Evolutionary conservation across 30 jellyfish, hydroid and myxozoan species (phyloP), one percentile per base, ranked within the genome.

Genomic region (Pseudorhiza aurosa): DNA sequence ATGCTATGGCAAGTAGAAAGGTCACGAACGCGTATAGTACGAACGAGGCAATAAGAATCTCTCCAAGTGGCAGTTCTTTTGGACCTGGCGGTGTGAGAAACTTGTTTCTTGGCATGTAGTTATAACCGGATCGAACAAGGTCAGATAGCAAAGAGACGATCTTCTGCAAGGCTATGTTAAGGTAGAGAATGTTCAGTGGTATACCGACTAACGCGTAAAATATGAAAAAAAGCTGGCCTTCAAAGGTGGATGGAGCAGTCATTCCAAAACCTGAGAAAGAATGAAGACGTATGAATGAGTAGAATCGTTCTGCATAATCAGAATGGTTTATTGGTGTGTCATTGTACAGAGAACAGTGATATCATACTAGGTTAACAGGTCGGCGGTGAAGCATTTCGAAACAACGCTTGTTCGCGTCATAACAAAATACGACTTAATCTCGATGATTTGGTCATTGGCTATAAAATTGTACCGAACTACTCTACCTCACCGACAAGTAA

Each of bases 171-270:
- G 88, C 77, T n/a, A 88, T 85, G 83, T 91, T 91, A 36, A 91
- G 72, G 26, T 60, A 85, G 15, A 91, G 85, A 29, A 91, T 83
- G 72, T 91, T 79, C 80, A 91, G 53, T 29, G 98, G 98, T 14
- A 91, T 91, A 28, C 98, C 95, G 40, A 87, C 68, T 35, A 91
- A 11, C 18, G 98, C 98, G 85, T 79, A 91, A 68, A 91, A 58
- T 26, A 91, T 76, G 78, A 91, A 85, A 56, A 87, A 83, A 1
- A 84, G 80, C 58, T 85, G 96, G 32, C 98, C 98, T 32, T 63
- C 82, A 43, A 67, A 43, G 18, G 98, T 91, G 24, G 96, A 39
- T 56, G 98, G 98, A n/a, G 96, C 87, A 0, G 98, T 76, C 75
- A 82, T 47, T 1, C 98, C 98, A 62, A 83, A 91, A 5, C 98